phyloP scores from a whole-genome alignment of 2,797 vertebrate genomes.

The Oceanodroma leucorhoa region DNA sequence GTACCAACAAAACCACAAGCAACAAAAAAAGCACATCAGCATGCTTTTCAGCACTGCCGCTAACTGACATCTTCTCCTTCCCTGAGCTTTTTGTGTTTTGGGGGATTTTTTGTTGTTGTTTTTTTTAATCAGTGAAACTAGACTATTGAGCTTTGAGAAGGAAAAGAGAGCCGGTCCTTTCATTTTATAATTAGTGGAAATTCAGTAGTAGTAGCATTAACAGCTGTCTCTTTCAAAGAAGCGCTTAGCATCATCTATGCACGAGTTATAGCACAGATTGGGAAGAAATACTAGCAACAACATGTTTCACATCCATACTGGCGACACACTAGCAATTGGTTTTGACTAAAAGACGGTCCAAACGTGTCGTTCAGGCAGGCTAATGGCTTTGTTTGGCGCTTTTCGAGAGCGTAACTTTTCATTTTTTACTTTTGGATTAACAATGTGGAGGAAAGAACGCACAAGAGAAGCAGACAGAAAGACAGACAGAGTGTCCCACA shows the following conservation, averaged over 20 bases:
- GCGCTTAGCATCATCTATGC: not conserved
- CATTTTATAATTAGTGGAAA: constrained; percentile 65
- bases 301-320: not conserved
- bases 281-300: not conserved
- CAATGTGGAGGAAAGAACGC: not conserved
- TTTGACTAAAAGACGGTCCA: not conserved
- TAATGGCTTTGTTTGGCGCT: not conserved
- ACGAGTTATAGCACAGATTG: not conserved
- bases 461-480: constrained; percentile 30
- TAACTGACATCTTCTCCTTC: constrained; percentile 33
- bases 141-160: constrained; percentile 39
- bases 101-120: constrained; percentile 10
- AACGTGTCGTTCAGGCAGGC: not conserved
- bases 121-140: constrained; percentile 49
- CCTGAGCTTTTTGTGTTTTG: constrained; percentile 40
- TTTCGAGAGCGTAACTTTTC: not conserved
- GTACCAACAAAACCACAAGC: constrained; percentile 42
- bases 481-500: constrained; percentile 49
- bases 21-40: constrained; percentile 55
- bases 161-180: constrained; percentile 37
- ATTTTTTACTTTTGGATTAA: constrained; percentile 23
- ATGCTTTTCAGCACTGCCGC: constrained; percentile 22
- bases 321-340: not conserved
- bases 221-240: constrained; percentile 59
- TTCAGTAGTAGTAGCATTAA: constrained; percentile 45